Base-by-base conservation (phyloP, 2,113 vertebrate species). In the Heloderma charlesbogerti region DNA sequence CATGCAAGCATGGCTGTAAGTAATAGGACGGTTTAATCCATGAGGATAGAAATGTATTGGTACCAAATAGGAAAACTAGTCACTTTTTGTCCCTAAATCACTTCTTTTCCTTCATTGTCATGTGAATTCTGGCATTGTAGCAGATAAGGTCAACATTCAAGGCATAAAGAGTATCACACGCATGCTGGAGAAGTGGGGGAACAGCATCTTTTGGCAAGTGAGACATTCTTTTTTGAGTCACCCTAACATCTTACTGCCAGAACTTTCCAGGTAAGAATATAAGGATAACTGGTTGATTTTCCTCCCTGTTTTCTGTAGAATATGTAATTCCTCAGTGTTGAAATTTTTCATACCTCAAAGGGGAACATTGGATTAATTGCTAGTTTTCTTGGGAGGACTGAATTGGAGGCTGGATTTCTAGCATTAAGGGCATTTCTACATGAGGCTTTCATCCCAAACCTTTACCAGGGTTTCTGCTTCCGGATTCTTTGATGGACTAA, bases 171-270 rank as follows among this genome's bases (percentile, higher is more conserved):
- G 97, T 87, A 93, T 97, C 66, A 96, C 97, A 75, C 95, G 95
- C 80, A 94, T 94, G 1, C 95, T 97, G n/a, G 96, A 97, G 88
- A 96, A 96, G 91, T 97, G 97, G 97, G 97, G 96, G 84, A 96
- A 97, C 0, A n/a, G 92, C 86, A 97, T 97, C 93, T 97, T 97
- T 90, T 97, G 95, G 94, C 94, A 96, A 94, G 95, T 96, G 92
- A 97, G 96, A 66, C 81, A 96, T 22, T 94, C 93, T 0, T 84
- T 97, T 87, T 89, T 97, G 93, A 97, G 94, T 92, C 94, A 96
- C 43, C 96, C 97, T 1, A 89, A 94, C 0, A 34, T 78, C 37
- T 91, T 97, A 37, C 93, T 97, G 75, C 97, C 97, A 0, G 97
- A 97, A 79, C 93, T 97, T n/a, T 96, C 96, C 87, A 97, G 97